Evolutionary conservation across 35 echinoderm and acorn worm genomes (phyloP), one percentile per base, ranked within the genome.

Genomic region (Diadema setosum): DNA sequence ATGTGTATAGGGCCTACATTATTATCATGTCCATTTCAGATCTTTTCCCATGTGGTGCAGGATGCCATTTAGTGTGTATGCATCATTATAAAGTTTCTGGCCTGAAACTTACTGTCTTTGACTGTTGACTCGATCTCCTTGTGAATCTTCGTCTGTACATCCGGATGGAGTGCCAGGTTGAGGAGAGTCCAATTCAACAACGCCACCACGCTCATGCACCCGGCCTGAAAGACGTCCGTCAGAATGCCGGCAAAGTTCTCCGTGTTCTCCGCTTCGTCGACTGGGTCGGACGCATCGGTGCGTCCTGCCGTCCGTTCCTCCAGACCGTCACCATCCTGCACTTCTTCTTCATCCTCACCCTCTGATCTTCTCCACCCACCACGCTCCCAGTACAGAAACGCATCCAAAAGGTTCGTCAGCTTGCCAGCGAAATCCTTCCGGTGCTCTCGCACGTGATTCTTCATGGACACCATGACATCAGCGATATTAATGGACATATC

Each of bases 201-300:
- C 29, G 73, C 73, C 29, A 78, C 73, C 1, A 78, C 40, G 44
- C 73, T 78, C 17, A 41, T 78, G 73, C 73, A 78, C 37, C 73
- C 73, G 37, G 73, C 73, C 73, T 78, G 73, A 78, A 78, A 78
- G 14, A 44, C 73, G 44, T 78, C 73, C 73, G 37, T 15, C 40
- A 78, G 44, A 44, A 78, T 78, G 3, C 15, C 73, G 29, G 73
- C 73, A 39, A 39, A 36, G 40, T 41, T 78, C 37, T 78, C 37
- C 23, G 39, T 41, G 25, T 78, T 78, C 37, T 78, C 73, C 14
- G 39, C 73, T 9, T 20, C n/a, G n/a, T 78, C 73, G 27, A 33
- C 63, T 15, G 26, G 21, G 63, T 67, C 63, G 37, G 27, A 33
- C n/a, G n/a, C n/a, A n/a, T n/a, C n/a, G n/a, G n/a, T n/a, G n/a